Evolutionary conservation across 2,888 invertebrate genomes (phyloP).

Genomic region (Brachylomia viminalis): DNA sequence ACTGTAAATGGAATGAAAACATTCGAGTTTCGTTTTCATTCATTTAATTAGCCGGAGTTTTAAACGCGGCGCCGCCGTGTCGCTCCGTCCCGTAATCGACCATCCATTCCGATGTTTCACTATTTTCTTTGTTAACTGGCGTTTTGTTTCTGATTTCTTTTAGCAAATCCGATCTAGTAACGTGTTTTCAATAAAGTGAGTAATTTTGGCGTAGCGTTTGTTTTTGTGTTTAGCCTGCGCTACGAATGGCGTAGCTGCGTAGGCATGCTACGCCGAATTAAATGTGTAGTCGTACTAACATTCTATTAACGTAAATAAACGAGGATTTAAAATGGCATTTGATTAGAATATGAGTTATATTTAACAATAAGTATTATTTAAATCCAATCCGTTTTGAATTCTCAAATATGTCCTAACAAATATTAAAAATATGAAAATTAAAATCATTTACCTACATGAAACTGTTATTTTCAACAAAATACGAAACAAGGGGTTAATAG

Average conservation of each 20-base stretch:
- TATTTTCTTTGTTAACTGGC: slow-evolving; percentile 69
- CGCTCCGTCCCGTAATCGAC: slow-evolving; percentile 79
- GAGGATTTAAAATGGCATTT: not conserved
- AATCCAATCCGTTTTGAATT: not conserved
- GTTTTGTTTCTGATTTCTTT: slow-evolving; percentile 65
- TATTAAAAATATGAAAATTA: not conserved
- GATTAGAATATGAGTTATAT: not conserved
- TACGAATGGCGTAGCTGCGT: slow-evolving; percentile 32
- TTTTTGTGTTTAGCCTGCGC: slow-evolving; percentile 33
- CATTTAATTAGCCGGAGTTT: slow-evolving; percentile 88
- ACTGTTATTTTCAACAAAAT: slow-evolving; percentile 14
- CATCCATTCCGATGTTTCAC: slow-evolving; percentile 79
- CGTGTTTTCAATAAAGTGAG: slow-evolving; percentile 51
- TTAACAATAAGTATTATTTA: not conserved
- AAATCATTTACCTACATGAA: slow-evolving; percentile 12
- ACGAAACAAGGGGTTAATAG: slow-evolving; percentile 38
- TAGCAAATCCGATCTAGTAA: slow-evolving; percentile 61
- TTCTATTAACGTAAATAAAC: slow-evolving; percentile 9
- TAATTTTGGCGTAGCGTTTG: slow-evolving; percentile 19
- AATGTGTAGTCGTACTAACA: not conserved
- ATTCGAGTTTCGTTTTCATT: slow-evolving; percentile 89
- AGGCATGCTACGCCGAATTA: slow-evolving; percentile 14
- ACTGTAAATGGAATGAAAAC: slow-evolving; percentile 89
- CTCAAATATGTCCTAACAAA: not conserved
- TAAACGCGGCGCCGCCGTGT: slow-evolving; percentile 84